phyloP scores from a whole-genome alignment of 2,797 vertebrate genomes.

The Mus spretus region DNA sequence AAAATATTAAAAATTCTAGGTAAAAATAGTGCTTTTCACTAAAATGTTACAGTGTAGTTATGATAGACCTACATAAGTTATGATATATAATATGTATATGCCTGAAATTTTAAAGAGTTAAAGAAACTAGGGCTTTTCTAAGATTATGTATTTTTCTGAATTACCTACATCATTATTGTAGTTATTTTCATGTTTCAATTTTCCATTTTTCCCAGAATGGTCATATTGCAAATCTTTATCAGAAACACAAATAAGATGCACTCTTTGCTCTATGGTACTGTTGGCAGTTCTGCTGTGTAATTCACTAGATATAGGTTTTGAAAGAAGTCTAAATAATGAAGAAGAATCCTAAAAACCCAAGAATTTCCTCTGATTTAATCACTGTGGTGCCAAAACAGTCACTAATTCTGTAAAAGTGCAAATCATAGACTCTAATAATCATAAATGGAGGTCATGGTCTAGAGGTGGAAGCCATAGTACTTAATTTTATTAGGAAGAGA shows the following conservation, averaged over 20 bases:
- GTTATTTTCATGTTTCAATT: background rate
- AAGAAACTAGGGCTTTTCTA: background rate
- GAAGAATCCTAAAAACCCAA: background rate
- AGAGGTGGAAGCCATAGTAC: background rate
- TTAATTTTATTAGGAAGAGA: background rate
- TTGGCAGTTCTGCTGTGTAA: background rate
- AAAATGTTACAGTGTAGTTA: background rate
- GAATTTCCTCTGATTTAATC: background rate
- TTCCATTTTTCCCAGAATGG: background rate
- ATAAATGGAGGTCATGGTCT: background rate
- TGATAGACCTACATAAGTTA: background rate
- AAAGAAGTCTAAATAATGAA: background rate
- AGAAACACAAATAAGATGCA: conserved; percentile 1
- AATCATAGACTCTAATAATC: background rate
- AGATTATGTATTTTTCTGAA: background rate
- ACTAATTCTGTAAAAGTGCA: background rate
- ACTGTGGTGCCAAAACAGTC: background rate
- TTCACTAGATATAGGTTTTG: background rate
- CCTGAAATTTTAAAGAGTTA: background rate
- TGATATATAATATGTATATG: background rate
- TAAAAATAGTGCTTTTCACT: background rate
- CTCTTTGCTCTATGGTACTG: background rate
- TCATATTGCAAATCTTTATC: background rate
- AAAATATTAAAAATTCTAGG: conserved; percentile 19
- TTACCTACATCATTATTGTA: background rate